Base-by-base conservation (phyloP, 2,888 invertebrate species). In the Eupithecia tripunctaria region DNA sequence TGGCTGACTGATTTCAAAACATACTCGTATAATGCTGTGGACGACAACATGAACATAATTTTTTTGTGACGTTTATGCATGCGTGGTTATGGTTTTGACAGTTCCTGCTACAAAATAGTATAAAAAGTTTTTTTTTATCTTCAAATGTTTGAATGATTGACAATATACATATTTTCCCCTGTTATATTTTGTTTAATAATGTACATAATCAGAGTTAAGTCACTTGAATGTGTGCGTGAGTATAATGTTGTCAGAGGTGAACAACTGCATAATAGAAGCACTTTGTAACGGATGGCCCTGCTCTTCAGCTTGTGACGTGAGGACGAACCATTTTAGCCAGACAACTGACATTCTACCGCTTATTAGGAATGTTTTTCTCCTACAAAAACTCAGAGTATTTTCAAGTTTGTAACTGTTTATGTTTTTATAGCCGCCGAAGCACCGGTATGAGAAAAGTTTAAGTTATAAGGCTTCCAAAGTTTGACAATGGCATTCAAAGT, bases 351-450 rank as follows among this genome's bases (percentile, higher is more conserved):
- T 83, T 83, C 85, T 79, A 79, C 82, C 82, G 86, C 87, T 89
- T 88, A 86, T 88, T 87, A 86, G 82, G 79, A 86, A 83, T 85
- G 85, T 88, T 86, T 85, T 87, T 80, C 82, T 85, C 83, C 82
- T 79, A 85, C 83, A 88, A 85, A 88, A 89, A 85, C 78, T 74
- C 80, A 71, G 77, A 84, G 79, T 82, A 83, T 84, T 86, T 83
- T 82, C 81, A 82, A 85, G 78, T 85, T 82, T 77, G 76, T 83
- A 83, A 83, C 85, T 84, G 85, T 85, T 82, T 77, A 77, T 81
- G 81, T 86, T 87, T 85, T 86, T 84, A 80, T 81, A 75, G 71
- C 59, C 64, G 67, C 43, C 62, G 25, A 71, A 76, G 76, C 64
- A 77, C 70, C 78, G 75, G 82, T 81, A 82, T 84, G 84, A 84